These are phyloP conservation scores for Acestrorhynchus altus DNA, from an alignment of 2,797 vertebrate genomes.

Conservation along the genomic window DNA sequence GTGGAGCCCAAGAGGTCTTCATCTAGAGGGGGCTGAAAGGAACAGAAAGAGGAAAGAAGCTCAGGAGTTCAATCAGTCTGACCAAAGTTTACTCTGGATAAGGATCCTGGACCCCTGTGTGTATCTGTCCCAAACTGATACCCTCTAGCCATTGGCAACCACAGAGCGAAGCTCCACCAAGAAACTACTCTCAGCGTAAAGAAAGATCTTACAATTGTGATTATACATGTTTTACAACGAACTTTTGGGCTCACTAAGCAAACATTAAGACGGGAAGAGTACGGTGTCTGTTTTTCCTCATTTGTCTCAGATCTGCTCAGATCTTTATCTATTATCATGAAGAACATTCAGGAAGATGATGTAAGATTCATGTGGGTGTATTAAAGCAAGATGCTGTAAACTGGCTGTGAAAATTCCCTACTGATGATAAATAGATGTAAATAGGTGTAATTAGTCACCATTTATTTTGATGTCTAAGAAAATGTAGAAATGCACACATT, in stretches of 20 bases:
- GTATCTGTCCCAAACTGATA: constrained; percentile 12
- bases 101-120: constrained; percentile 23
- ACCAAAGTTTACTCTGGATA: constrained; percentile 17
- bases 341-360: neutral
- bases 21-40: neutral
- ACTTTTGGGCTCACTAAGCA: neutral
- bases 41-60: constrained; percentile 30
- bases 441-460: neutral
- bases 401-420: no score
- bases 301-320: no score
- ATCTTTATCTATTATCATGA: no score
- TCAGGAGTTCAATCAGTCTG: constrained; percentile 20
- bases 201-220: constrained; percentile 4
- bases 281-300: neutral
- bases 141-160: constrained; percentile 4
- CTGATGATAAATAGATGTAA: neutral
- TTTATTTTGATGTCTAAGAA: neutral
- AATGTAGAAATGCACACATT: neutral
- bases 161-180: constrained; percentile 33
- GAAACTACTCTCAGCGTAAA: constrained; percentile 31
- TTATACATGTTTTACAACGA: neutral
- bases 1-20: neutral
- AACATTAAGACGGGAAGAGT: neutral
- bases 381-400: no score
- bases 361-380: neutral